A percentile compares a stretch with the other conserved stretches of the same genome.
Conservation (phyloP, 1,140 invertebrate genomes). For the Phocides pigmalion region DNA sequence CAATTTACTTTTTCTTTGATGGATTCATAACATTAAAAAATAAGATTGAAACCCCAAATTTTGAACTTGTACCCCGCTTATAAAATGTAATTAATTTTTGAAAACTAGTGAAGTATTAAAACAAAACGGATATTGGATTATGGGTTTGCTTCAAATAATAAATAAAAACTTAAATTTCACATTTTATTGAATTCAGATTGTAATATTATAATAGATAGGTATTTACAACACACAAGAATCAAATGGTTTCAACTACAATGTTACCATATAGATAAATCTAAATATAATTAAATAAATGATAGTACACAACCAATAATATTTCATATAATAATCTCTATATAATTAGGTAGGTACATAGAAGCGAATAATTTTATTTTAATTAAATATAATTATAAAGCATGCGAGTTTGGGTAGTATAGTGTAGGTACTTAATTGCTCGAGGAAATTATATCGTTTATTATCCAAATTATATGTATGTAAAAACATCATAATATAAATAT, state of each 20-base stretch:
- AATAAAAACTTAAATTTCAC: conserved; percentile 50
- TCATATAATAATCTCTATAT: conserved; percentile 21
- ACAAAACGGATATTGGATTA: too few relatives aligned
- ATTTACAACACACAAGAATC: conserved; percentile 67
- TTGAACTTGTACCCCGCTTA: too few relatives aligned
- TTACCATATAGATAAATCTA: conserved; percentile 46
- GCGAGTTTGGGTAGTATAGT: conserved; percentile 19
- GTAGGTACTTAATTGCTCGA: conserved; percentile 7
- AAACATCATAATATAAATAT: conserved; percentile 43
- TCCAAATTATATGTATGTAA: conserved; percentile 25
- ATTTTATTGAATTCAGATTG: conserved; percentile 73
- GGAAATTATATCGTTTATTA: conserved; percentile 15
- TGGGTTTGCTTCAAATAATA: conserved; percentile 20
- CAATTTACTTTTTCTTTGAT: too few relatives aligned
- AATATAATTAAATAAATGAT: conserved; percentile 61
- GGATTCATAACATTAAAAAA: too few relatives aligned
- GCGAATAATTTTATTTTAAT: conserved; percentile 43
- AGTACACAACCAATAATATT: conserved; percentile 61
- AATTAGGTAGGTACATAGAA: conserved; percentile 45
- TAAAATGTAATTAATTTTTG: too few relatives aligned
- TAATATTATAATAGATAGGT: conserved; percentile 69
- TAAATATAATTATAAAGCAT: conserved; percentile 38
- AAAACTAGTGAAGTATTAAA: too few relatives aligned
- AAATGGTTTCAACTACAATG: conserved; percentile 42
- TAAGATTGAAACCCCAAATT: too few relatives aligned